These are phyloP conservation scores for Rhinolophus sinicus DNA, from an alignment of 2,113 vertebrate species.

Conservation along the genomic window DNA sequence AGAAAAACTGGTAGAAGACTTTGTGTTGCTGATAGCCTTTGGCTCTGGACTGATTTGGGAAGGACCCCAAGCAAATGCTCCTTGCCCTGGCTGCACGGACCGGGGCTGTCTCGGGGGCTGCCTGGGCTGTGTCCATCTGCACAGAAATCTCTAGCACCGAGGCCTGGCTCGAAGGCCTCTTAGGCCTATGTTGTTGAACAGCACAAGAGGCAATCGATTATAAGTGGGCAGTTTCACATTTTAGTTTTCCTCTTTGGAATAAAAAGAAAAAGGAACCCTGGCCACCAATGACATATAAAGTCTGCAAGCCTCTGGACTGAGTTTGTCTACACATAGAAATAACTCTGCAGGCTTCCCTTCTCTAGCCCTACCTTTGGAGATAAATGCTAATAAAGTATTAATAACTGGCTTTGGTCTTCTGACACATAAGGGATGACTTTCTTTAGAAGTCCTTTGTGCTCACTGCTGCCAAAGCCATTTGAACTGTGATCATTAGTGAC, in stretches of 20 bases:
- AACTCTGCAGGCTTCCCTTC: neutral
- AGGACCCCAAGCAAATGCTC: neutral
- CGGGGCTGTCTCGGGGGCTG: neutral
- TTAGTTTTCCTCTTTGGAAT: slow-evolving; percentile 38
- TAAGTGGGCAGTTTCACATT: neutral
- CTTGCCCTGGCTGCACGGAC: neutral
- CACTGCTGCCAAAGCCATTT: slow-evolving; percentile 71
- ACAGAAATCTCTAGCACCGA: neutral
- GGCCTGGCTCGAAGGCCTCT: neutral
- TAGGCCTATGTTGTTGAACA: neutral
- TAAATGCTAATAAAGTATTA: slow-evolving; percentile 46
- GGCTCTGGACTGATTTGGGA: neutral
- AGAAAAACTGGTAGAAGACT: neutral
- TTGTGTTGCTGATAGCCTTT: neutral
- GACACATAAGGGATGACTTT: slow-evolving; percentile 64
- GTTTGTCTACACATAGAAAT: neutral
- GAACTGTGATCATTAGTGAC: neutral
- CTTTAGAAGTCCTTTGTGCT: slow-evolving; percentile 56
- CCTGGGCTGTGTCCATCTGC: neutral
- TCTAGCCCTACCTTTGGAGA: slow-evolving; percentile 32
- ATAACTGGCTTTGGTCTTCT: slow-evolving; percentile 12
- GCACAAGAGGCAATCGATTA: neutral
- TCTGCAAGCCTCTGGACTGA: neutral
- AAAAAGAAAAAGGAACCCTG: slow-evolving; percentile 49
- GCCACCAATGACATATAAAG: neutral